phyloP scores from a whole-genome alignment of 2,113 vertebrate species.

The Drymodes brunneopygia region DNA sequence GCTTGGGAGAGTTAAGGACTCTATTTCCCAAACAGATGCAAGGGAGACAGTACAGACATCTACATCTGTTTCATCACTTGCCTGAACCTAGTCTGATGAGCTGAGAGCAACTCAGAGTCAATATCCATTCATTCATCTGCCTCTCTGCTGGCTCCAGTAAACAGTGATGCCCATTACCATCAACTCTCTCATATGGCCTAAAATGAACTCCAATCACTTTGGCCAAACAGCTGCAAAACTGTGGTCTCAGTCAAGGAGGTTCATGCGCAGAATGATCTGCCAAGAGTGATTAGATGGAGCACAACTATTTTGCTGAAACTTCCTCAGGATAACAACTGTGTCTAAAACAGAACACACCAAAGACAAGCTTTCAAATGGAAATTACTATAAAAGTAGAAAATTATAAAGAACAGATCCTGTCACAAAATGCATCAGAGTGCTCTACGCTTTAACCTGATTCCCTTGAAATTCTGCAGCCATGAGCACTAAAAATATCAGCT shows the following conservation, averaged over 20 bases:
- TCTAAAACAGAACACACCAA: not conserved
- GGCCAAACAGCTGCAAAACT: not conserved
- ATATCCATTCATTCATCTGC: not conserved
- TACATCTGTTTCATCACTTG: not conserved
- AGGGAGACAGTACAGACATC: not conserved
- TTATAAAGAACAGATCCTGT: not conserved
- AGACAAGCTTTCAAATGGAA: not conserved
- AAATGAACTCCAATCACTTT: not conserved
- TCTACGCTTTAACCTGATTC: not conserved
- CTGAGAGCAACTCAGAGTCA: not conserved
- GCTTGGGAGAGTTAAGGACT: not conserved
- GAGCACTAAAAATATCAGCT: not conserved
- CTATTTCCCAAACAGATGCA: not conserved
- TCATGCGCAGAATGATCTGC: not conserved
- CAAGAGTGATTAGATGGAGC: not conserved
- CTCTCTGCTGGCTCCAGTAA: not conserved
- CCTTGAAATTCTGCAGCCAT: not conserved
- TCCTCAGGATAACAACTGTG: not conserved
- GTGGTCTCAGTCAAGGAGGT: not conserved
- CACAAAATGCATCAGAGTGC: not conserved
- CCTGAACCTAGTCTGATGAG: not conserved
- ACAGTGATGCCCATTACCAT: not conserved
- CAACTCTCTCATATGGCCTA: not conserved
- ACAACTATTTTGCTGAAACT: not conserved
- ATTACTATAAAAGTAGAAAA: not conserved